These are phyloP conservation scores for Biston betularia DNA, from an alignment of 2,888 invertebrate genomes.

Conservation along the genomic window DNA sequence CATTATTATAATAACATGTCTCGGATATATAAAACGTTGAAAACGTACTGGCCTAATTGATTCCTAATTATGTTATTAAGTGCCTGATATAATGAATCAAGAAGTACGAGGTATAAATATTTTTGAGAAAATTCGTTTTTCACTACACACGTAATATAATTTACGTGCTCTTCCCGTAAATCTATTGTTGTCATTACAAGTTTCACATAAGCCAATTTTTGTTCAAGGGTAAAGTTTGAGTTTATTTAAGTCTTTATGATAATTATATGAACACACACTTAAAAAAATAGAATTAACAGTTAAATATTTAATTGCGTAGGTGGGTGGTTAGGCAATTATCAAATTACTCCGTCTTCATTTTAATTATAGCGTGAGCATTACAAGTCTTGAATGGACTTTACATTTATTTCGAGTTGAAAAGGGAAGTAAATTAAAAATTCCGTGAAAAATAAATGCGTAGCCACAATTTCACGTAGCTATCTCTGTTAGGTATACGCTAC, in stretches of 20 bases:
- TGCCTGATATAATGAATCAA: not conserved
- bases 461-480: constrained; percentile 9
- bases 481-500: constrained; percentile 11
- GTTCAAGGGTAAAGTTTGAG: too few species aligned
- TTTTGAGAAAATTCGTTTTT: not conserved
- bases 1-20: not conserved
- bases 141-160: not conserved
- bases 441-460: constrained; percentile 21
- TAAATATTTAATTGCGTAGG: not conserved
- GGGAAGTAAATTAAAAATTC: constrained; percentile 12
- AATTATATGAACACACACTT: too few species aligned
- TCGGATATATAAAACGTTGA: not conserved
- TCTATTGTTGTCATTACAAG: not conserved
- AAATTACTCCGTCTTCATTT: constrained; percentile 3
- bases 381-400: not conserved
- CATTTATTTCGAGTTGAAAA: constrained; percentile 5
- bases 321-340: not conserved
- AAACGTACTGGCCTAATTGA: not conserved
- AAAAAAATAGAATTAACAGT: not conserved
- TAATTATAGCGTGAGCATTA: constrained; percentile 9
- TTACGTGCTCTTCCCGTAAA: too few species aligned
- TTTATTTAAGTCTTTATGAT: too few species aligned
- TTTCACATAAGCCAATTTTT: not conserved
- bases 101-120: not conserved
- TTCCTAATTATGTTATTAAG: not conserved